Base-by-base conservation (phyloP, 2,888 invertebrate genomes). In the Cristatella mucedo region DNA sequence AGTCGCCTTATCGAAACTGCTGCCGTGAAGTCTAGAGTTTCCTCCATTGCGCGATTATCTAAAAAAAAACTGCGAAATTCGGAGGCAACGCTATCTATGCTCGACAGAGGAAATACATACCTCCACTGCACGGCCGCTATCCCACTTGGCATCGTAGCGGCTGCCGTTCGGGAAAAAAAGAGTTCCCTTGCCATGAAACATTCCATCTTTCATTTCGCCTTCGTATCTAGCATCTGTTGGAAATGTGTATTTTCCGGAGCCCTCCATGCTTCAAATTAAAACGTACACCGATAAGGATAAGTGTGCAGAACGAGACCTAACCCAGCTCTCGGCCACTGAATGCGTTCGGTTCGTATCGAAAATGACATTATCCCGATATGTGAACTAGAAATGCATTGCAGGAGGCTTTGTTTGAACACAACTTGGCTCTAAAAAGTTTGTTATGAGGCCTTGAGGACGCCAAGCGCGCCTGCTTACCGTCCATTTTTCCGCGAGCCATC, bases 101-200 rank as follows among this genome's bases (percentile, higher is more conserved):
- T n/a, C n/a, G n/a, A n/a, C n/a, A n/a, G n/a, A n/a, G 16, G 13
- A 16, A 41, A 74, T 70, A 19, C 64, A 67, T 48, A 72, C 70
- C 36, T 70, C 63, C 1, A 61, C 55, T 43, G 75, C 65, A 39
- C 66, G 60, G 1, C 81, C 82, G 2, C 72, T 67, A 1, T 64
- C 53, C 75, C 80, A 83, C 2, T 59, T 62, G 0, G 78, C 80
- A 11, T 69, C 69, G 29, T 80, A 66, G 44, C 71, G 68, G 41
- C 73, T 73, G 0, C 77, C 77, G 47, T 68, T 71, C 1, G 74
- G 74, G 55, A 74, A 80, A 46, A 55, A 68, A 36, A 78, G 61
- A 15, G 70, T 71, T 1, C 80, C 81, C 1, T 63, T 54, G 0
- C 80, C 80, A 49, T 80, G 75, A 56, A 79, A 79, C 68, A 73